A percentile compares a stretch with the other conserved stretches of the same genome.
These are phyloP conservation scores for Malurus elegans DNA, from an alignment of 2,113 vertebrate species.

Conservation along the genomic window DNA sequence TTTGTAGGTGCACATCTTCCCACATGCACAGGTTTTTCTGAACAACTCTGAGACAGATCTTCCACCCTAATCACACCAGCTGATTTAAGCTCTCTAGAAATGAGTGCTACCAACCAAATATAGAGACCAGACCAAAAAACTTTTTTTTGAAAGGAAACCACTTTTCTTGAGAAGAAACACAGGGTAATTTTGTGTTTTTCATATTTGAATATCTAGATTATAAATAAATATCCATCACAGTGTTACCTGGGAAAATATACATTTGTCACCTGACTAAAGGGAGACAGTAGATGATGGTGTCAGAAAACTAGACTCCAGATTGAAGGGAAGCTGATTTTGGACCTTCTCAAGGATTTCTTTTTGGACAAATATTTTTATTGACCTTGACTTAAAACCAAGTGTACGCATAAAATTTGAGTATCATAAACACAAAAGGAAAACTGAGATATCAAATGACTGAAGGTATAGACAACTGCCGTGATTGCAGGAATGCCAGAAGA, in stretches of 20 bases:
- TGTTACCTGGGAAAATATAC: neutral
- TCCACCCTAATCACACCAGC: neutral
- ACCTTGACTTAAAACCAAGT: neutral
- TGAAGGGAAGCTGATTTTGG: neutral
- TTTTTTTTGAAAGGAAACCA: neutral
- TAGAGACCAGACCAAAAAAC: neutral
- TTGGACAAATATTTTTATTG: neutral
- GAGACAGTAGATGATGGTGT: neutral
- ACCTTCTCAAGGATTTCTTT: neutral
- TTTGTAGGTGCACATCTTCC: neutral
- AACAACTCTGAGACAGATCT: neutral
- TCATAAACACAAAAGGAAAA: neutral
- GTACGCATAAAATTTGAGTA: fast-evolving
- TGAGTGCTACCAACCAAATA: neutral
- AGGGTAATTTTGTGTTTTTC: neutral
- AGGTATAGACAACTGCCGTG: neutral
- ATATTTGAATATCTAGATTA: neutral
- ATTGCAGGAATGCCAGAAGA: neutral
- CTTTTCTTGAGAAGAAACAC: neutral
- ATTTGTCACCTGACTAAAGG: neutral
- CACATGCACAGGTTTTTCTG: neutral
- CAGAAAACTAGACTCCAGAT: neutral
- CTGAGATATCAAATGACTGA: neutral
- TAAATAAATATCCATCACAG: neutral
- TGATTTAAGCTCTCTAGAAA: neutral